Evolutionary conservation across 2,797 vertebrate genomes (phyloP).

Genomic region (Leontopithecus rosalia): DNA sequence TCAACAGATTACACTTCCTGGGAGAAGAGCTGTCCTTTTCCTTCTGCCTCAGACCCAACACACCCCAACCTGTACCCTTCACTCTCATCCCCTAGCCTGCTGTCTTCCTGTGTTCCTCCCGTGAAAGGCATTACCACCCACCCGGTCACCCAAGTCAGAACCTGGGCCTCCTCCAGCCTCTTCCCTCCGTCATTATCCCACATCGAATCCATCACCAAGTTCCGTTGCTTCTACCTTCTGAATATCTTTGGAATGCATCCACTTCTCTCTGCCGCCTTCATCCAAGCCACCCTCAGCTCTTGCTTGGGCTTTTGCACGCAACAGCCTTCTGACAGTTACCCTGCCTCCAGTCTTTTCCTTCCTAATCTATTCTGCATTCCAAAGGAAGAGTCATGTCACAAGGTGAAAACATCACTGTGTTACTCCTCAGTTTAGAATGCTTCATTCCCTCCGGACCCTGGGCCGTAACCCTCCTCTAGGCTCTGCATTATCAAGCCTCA

Average conservation of each 20-base stretch:
- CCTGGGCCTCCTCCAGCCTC: constrained; percentile 48
- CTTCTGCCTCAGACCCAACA: background rate
- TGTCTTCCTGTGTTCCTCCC: background rate
- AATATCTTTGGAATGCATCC: constrained; percentile 56
- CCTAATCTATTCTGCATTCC: background rate
- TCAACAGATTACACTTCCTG: background rate
- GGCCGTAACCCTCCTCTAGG: background rate
- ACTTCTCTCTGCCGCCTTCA: background rate
- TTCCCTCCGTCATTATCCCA: background rate
- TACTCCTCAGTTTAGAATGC: background rate
- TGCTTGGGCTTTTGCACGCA: background rate
- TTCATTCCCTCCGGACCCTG: background rate
- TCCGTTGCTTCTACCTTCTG: constrained; percentile 50
- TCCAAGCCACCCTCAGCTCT: constrained; percentile 7
- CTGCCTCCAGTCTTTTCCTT: constrained; percentile 17
- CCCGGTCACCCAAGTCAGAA: constrained; percentile 52
- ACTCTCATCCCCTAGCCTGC: background rate
- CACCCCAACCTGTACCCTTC: background rate
- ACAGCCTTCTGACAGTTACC: background rate
- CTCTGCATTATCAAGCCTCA: background rate
- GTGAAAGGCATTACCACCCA: constrained; percentile 50
- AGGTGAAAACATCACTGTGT: background rate
- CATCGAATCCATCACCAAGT: constrained; percentile 23
- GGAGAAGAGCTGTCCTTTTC: background rate
- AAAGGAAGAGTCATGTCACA: background rate